These are phyloP conservation scores for Sitophilus oryzae DNA, from an alignment of 1,140 invertebrate species.

Conservation along the genomic window DNA sequence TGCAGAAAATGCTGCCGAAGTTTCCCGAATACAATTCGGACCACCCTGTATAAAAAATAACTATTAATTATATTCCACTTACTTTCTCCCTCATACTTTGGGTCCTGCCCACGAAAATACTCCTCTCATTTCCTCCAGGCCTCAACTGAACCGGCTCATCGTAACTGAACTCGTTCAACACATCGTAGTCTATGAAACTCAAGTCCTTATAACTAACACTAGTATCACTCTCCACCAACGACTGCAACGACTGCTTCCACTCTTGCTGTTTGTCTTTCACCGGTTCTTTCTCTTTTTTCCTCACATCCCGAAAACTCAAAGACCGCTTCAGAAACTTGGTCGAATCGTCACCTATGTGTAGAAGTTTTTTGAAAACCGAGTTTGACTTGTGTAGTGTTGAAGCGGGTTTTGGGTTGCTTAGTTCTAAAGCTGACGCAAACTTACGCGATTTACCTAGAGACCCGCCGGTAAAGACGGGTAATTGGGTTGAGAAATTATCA, in stretches of 20 bases:
- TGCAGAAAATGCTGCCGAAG: too few species aligned
- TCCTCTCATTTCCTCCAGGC: conserved; percentile 10
- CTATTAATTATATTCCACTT: too few species aligned
- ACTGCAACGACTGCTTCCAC: conserved; percentile 40
- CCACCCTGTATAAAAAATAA: too few species aligned
- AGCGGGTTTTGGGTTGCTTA: conserved; percentile 19
- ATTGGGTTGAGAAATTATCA: conserved; percentile 26
- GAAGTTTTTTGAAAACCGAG: conserved; percentile 33
- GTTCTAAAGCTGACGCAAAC: conserved; percentile 33
- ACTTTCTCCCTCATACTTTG: conserved; percentile 39
- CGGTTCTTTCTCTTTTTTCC: conserved; percentile 28
- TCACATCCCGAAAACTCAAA: conserved; percentile 36
- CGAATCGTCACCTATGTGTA: conserved; percentile 33
- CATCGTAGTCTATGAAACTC: conserved; percentile 42
- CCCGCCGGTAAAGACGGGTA: conserved; percentile 19
- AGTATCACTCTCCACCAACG: conserved; percentile 39
- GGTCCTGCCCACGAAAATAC: conserved; percentile 29
- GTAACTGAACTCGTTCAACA: conserved; percentile 34
- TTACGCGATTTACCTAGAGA: conserved; percentile 30
- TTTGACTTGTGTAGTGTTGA: conserved; percentile 25
- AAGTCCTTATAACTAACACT: conserved; percentile 42
- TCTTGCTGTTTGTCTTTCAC: conserved; percentile 32
- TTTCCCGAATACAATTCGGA: too few species aligned
- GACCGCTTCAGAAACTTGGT: conserved; percentile 34
- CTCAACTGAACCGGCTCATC: conserved; percentile 18